phyloP scores from a whole-genome alignment of 1,140 invertebrate genomes.

The Lepidurus apus region DNA sequence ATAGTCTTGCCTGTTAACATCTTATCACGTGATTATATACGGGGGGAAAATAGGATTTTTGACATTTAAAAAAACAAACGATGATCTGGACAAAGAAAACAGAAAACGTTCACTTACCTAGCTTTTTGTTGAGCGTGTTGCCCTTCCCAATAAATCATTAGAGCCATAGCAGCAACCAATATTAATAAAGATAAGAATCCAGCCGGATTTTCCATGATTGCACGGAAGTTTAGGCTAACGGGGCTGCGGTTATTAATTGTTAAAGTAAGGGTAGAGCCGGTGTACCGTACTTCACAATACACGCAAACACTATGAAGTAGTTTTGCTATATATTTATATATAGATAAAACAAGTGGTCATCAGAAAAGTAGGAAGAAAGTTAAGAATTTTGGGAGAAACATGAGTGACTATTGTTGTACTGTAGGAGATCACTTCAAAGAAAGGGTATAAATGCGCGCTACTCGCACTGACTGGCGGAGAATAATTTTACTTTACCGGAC shows the following conservation, averaged over 20 bases:
- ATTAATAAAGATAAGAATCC: conserved; percentile 6
- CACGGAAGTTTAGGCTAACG: background rate
- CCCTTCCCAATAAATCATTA: conserved; percentile 22
- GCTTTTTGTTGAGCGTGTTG: conserved; percentile 1
- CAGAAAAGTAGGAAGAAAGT: background rate
- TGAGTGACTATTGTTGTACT: background rate
- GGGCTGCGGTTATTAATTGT: background rate
- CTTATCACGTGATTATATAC: background rate
- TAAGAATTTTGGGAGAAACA: conserved; percentile 9
- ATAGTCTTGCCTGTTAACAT: conserved; percentile 1
- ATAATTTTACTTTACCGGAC: background rate
- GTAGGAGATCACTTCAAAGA: background rate
- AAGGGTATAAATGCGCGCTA: background rate
- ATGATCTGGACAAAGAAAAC: background rate
- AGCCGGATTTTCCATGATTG: background rate
- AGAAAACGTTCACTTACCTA: background rate
- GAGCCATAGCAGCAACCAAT: background rate
- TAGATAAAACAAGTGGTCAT: background rate
- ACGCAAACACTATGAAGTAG: background rate
- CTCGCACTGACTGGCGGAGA: conserved; percentile 6
- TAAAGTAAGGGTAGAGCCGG: background rate
- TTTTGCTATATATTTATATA: background rate
- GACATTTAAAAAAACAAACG: background rate
- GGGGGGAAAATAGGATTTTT: background rate
- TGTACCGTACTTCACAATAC: background rate